Base-by-base conservation (phyloP, 1,140 invertebrate genomes). In the Bombus ignitus region DNA sequence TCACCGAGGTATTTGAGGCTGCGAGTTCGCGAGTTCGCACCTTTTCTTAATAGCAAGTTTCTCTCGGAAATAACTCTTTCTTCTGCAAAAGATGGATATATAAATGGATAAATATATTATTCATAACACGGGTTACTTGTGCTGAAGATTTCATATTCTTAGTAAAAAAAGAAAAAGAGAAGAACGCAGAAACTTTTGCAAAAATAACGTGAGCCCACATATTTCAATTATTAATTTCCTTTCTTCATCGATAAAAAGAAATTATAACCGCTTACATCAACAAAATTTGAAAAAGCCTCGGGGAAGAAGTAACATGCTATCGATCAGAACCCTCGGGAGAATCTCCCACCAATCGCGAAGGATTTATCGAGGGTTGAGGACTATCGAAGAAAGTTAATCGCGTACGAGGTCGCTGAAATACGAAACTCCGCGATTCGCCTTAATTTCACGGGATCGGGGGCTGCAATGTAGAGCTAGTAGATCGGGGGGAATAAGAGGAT, bases 391-490 rank as follows among this genome's bases (percentile, higher is more conserved):
- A 73, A 71, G 75, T 83, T 87, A 77, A 89, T 89, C 75, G 83
- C 62, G 10, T 35, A 66, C 37, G 39, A 32, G 68, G 1, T 22
- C 32, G 32, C 32, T 88, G 92, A 93, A 91, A 92, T 85, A 88
- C 87, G 85, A 83, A 88, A 90, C 86, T 89, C 74, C 73, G 86
- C 89, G 86, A 89, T 82, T 88, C 79, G 83, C 85, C 87, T 91
- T 92, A 92, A 92, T 92, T 91, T 92, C 83, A 78, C 84, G 57
- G 82, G 72, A 90, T 37, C 73, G 65, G 65, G 42, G 57, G 13
- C 28, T 42, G 39, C 47, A 4, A 22, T 15, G 22, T 13, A 53
- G 32, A 22, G 12, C 44, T 13, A 35, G 68, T 12, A 57, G 59
- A 66, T 39, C 5, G 1, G 44, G 44, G 22, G 25, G 71, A 35